Evolutionary conservation across 1,140 invertebrate species (phyloP).

Genomic region (Listronotus bonariensis): DNA sequence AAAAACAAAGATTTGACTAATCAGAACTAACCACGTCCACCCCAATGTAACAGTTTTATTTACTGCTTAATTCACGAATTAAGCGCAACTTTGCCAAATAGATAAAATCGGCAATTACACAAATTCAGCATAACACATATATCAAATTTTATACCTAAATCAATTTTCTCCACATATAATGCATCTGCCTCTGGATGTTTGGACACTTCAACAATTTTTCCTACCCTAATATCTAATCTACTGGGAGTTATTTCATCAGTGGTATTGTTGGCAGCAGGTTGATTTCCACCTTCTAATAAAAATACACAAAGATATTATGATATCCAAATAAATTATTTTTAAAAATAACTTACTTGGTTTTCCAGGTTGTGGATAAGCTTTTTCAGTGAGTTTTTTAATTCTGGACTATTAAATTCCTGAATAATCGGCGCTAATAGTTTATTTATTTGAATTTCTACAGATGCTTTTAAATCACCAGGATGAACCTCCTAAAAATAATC

Average conservation of each 20-base stretch:
- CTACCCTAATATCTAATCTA: constrained; percentile 87
- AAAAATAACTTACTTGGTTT: constrained; percentile 62
- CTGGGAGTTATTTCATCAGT: constrained; percentile 71
- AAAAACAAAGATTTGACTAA: too few relatives aligned
- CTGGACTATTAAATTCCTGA: constrained; percentile 80
- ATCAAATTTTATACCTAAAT: constrained; percentile 58
- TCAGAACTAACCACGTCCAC: too few relatives aligned
- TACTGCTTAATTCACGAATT: too few relatives aligned
- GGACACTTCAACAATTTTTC: constrained; percentile 87
- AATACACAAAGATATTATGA: too few relatives aligned
- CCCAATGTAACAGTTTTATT: too few relatives aligned
- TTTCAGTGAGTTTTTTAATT: constrained; percentile 68
- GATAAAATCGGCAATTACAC: too few relatives aligned
- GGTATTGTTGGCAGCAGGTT: constrained; percentile 43
- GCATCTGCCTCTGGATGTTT: constrained; percentile 95
- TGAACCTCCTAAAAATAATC: constrained; percentile 67
- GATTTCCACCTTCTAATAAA: constrained; percentile 37
- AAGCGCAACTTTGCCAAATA: too few relatives aligned
- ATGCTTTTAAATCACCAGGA: constrained; percentile 90
- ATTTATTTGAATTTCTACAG: constrained; percentile 86
- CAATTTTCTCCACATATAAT: constrained; percentile 93
- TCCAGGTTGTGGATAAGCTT: constrained; percentile 80
- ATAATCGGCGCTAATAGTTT: constrained; percentile 87
- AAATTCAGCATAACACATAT: too few relatives aligned
- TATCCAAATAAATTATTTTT: background rate